Conservation (phyloP, 1,140 invertebrate species). For the Lerema accius region DNA sequence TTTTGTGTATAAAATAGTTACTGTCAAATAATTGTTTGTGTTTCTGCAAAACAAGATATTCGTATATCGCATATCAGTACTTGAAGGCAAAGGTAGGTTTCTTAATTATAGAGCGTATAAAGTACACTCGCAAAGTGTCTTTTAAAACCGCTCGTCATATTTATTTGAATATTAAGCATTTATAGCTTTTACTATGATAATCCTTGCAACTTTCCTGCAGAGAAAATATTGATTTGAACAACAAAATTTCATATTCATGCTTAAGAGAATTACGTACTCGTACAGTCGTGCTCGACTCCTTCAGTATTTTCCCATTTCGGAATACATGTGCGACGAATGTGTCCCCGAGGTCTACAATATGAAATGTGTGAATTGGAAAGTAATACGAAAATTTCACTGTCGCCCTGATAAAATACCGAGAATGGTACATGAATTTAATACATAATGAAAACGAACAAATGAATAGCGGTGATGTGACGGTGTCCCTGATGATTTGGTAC, state of each 20-base stretch:
- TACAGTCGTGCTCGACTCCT: constrained; percentile 24
- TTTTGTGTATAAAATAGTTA: no score
- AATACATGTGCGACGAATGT: constrained; percentile 34
- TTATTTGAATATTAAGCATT: no score
- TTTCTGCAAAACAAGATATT: no score
- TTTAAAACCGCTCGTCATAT: no score
- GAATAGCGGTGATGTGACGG: not conserved
- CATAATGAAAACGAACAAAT: constrained; percentile 4
- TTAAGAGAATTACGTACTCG: constrained; percentile 31
- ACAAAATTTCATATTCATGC: constrained; percentile 26
- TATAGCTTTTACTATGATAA: no score
- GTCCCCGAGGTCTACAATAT: constrained; percentile 20
- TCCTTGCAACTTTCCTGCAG: not conserved
- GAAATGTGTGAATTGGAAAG: constrained; percentile 40
- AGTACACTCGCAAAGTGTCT: no score
- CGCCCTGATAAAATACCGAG: not conserved
- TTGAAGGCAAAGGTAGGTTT: no score
- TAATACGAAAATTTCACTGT: constrained; percentile 41
- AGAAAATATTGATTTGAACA: constrained; percentile 20
- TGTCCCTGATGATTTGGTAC: constrained; percentile 9
- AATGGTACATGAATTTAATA: not conserved
- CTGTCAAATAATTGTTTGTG: no score
- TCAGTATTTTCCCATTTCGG: constrained; percentile 40
- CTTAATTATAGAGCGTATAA: no score
- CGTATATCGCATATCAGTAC: no score